Conservation (phyloP, 2,888 invertebrate genomes). For the Rotaria sp. region DNA sequence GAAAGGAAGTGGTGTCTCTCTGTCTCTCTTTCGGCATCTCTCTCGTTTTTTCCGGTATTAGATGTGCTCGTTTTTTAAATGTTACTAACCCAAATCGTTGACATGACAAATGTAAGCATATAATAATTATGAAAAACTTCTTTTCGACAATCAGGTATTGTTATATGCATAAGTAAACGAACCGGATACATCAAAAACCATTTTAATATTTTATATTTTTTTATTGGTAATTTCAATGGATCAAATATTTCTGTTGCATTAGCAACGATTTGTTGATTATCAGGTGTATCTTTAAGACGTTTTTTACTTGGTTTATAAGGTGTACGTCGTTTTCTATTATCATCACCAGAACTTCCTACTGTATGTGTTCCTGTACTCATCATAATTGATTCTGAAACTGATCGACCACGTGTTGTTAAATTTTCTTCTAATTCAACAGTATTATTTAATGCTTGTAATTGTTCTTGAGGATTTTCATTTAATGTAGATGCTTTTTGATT, state of each 20-base stretch:
- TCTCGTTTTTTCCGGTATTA: too few species aligned
- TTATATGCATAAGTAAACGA: conserved; percentile 25
- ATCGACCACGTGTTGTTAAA: background rate
- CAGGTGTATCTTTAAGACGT: background rate
- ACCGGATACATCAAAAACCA: conserved; percentile 29
- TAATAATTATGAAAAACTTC: conserved; percentile 43
- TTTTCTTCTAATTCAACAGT: conserved; percentile 30
- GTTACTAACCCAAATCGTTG: conserved; percentile 49
- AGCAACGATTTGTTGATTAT: background rate
- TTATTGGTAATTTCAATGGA: background rate
- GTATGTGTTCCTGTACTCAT: background rate
- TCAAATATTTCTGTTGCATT: conserved; percentile 23
- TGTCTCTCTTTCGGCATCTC: too few species aligned
- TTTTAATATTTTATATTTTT: background rate
- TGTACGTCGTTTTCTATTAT: background rate
- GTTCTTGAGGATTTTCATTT: background rate
- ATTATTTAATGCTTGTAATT: conserved; percentile 1
- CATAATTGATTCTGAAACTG: background rate
- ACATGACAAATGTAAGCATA: conserved; percentile 48
- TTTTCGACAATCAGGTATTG: conserved; percentile 27
- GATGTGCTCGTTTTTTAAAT: background rate
- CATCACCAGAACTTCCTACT: background rate
- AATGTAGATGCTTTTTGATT: background rate
- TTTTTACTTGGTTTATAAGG: conserved; percentile 17
- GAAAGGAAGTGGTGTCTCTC: too few species aligned